phyloP scores from a whole-genome alignment of 2,888 invertebrate genomes.

The Parasteatoda lunata region DNA sequence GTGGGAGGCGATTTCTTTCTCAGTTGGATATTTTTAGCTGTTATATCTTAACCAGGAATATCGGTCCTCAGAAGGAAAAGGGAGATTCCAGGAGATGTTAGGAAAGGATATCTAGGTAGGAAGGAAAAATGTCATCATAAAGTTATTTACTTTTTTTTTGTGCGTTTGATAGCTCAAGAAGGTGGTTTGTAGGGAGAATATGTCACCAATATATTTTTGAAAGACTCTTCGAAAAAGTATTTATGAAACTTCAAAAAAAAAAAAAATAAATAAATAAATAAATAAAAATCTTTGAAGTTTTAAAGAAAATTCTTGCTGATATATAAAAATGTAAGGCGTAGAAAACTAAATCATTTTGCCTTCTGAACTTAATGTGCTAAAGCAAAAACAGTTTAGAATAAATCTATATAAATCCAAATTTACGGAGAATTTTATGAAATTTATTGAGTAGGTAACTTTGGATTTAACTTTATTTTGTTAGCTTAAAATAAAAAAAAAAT shows the following conservation, averaged over 20 bases:
- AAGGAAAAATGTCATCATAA: conserved; percentile 1
- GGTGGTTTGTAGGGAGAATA: background rate
- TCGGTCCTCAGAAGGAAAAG: background rate
- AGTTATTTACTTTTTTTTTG: conserved; percentile 1
- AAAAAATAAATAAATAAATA: too few species aligned
- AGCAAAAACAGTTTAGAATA: too few species aligned
- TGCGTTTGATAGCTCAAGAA: background rate
- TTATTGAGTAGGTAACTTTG: too few species aligned
- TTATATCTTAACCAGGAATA: conserved; percentile 25
- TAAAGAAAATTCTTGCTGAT: too few species aligned
- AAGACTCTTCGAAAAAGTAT: background rate
- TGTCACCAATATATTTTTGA: background rate
- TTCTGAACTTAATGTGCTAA: too few species aligned
- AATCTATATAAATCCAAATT: too few species aligned
- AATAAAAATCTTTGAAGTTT: too few species aligned
- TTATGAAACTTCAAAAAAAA: background rate
- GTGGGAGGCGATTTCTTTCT: background rate
- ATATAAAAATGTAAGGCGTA: too few species aligned
- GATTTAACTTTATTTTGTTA: too few species aligned
- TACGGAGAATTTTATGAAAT: too few species aligned
- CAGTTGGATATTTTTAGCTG: conserved; percentile 9
- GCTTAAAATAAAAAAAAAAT: too few species aligned
- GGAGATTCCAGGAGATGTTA: background rate
- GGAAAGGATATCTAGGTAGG: conserved; percentile 3
- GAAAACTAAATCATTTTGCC: too few species aligned